phyloP scores from a whole-genome alignment of 2,113 vertebrate genomes.

The Onychostruthus taczanowskii region DNA sequence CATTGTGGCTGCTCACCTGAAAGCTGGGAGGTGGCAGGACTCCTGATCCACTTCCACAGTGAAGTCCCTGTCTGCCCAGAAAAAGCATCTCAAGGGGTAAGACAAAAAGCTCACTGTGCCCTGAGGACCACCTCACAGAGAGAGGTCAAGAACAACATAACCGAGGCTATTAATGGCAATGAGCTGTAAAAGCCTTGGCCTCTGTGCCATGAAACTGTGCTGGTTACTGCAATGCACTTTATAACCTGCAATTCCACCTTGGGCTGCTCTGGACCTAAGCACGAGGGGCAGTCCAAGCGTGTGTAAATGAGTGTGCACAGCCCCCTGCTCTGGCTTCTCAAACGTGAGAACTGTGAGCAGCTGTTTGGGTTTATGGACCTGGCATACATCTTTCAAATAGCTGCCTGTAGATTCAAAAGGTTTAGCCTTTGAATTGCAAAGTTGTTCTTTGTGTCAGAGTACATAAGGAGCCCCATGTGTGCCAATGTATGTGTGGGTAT shows the following conservation, averaged over 20 bases:
- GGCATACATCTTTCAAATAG: neutral
- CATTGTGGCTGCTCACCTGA: neutral
- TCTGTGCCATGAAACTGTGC: neutral
- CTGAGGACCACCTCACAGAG: neutral
- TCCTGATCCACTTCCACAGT: accelerated
- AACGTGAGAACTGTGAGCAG: neutral
- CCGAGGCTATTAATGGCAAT: neutral
- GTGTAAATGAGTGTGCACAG: neutral
- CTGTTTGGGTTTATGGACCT: neutral
- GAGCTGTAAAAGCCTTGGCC: neutral
- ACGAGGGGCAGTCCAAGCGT: neutral
- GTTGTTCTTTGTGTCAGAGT: neutral
- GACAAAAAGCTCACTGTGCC: neutral
- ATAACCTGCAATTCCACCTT: neutral
- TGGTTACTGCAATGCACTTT: neutral
- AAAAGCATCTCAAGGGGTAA: neutral
- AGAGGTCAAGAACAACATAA: neutral
- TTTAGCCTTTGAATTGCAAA: neutral
- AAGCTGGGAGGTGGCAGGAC: neutral
- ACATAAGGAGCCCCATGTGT: neutral
- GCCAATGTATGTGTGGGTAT: neutral
- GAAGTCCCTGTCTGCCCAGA: neutral
- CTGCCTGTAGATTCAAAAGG: neutral
- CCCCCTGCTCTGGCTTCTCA: neutral
- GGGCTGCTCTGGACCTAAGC: neutral